A percentile compares a stretch with the other conserved stretches of the same genome.
Conservation (phyloP, 2,888 invertebrate species). For the Drosophila colorata region DNA sequence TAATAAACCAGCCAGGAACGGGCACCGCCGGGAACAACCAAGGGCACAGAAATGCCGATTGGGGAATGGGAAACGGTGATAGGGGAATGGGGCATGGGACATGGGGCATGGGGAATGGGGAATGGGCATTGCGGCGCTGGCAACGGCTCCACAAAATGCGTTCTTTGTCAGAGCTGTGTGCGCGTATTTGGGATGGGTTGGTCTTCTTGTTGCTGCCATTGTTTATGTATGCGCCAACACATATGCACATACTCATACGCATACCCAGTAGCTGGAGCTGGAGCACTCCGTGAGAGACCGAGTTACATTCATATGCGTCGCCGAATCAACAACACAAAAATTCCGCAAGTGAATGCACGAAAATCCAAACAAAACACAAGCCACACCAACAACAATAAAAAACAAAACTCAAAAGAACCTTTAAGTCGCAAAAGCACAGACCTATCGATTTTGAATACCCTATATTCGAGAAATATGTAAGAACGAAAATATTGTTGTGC, state of each 20-base stretch:
- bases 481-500: too few species aligned
- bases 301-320: constrained; percentile 78
- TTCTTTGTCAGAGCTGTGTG: constrained; percentile 78
- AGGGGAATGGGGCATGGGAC: neutral
- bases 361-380: constrained; percentile 74
- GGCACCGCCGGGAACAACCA: constrained; percentile 33
- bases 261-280: neutral
- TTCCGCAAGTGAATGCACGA: constrained; percentile 79
- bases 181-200: constrained; percentile 39
- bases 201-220: constrained; percentile 65
- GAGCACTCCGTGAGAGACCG: constrained; percentile 39
- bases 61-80: neutral
- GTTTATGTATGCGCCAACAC: constrained; percentile 79
- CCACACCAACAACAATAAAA: constrained; percentile 38
- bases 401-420: constrained; percentile 29
- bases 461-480: neutral
- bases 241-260: constrained; percentile 62
- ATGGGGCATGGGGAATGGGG: neutral
- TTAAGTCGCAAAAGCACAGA: constrained; percentile 25
- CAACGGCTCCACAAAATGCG: constrained; percentile 62
- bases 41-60: constrained; percentile 20
- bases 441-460: constrained; percentile 33
- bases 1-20: constrained; percentile 76
- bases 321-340: constrained; percentile 78
- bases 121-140: neutral